Percentiles rank a stretch among this genome's conserved stretches.
These are phyloP conservation scores for Liparis tanakae DNA, from an alignment of 2,797 vertebrate species.

Conservation along the genomic window DNA sequence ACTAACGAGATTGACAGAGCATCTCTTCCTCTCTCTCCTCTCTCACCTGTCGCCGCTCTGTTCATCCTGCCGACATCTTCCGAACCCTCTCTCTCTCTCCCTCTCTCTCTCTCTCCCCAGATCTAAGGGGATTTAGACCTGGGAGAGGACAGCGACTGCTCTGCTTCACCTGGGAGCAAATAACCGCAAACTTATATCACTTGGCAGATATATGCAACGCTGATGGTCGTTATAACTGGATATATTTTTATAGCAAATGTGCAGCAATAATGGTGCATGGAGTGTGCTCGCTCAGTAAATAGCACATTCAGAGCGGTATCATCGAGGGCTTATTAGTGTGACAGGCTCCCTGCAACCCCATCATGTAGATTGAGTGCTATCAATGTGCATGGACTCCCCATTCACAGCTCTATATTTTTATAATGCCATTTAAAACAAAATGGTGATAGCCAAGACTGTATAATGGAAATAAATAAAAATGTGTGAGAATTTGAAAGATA, in stretches of 20 bases:
- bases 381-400: not conserved
- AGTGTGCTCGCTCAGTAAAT: slow-evolving; percentile 18
- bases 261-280: slow-evolving; percentile 24
- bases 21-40: slow-evolving; percentile 34
- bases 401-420: not conserved
- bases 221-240: slow-evolving; percentile 40
- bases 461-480: not conserved
- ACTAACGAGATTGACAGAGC: slow-evolving; percentile 64
- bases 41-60: slow-evolving; percentile 59
- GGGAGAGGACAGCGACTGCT: slow-evolving; percentile 60
- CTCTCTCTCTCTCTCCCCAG: slow-evolving; percentile 35
- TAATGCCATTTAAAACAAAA: not conserved
- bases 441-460: too few species aligned
- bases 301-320: slow-evolving; percentile 2
- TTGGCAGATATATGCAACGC: slow-evolving; percentile 32
- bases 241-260: slow-evolving; percentile 21
- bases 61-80: slow-evolving; percentile 64
- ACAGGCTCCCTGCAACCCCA: not conserved
- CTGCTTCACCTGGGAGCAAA: slow-evolving; percentile 59
- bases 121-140: slow-evolving; percentile 68
- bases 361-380: not conserved
- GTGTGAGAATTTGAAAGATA: too few species aligned
- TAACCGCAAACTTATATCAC: slow-evolving; percentile 48
- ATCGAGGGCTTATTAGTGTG: slow-evolving; percentile 12
- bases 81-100: slow-evolving; percentile 21